These are phyloP conservation scores for Atherix ibis DNA, from an alignment of 2,888 invertebrate genomes.

Conservation along the genomic window DNA sequence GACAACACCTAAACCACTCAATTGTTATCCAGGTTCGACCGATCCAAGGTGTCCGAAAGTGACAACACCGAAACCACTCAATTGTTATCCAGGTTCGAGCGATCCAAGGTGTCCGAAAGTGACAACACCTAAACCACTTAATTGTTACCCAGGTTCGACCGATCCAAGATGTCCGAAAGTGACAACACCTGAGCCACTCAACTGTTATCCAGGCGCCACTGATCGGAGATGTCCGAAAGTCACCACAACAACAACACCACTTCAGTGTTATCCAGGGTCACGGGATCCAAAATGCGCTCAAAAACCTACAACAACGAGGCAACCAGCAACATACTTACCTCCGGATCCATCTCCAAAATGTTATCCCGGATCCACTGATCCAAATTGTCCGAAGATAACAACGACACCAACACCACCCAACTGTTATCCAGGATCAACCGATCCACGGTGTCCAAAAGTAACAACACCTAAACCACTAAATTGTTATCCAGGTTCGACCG, in stretches of 20 bases:
- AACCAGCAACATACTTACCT: conserved; percentile 14
- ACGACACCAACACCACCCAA: conserved; percentile 18
- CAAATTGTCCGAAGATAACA: conserved; percentile 11
- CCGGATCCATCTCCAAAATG: conserved; percentile 13
- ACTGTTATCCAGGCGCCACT: conserved; percentile 15
- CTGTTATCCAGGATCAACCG: conserved; percentile 29
- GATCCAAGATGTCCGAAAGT: conserved; percentile 18
- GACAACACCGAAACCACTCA: conserved; percentile 18
- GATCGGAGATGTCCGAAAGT: conserved; percentile 23
- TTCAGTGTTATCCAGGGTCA: conserved; percentile 21
- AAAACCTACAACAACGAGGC: conserved; percentile 15
- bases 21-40: conserved; percentile 18
- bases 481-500: no score
- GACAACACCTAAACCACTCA: conserved; percentile 13
- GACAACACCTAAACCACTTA: conserved; percentile 14
- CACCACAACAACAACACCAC: conserved; percentile 13
- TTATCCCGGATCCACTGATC: conserved; percentile 15
- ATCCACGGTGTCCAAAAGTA: conserved; percentile 25
- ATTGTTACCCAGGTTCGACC: conserved; percentile 27
- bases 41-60: conserved; percentile 23
- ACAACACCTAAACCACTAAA: no score
- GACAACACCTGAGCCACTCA: conserved; percentile 18
- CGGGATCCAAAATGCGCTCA: conserved; percentile 23
- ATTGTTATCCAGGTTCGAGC: conserved; percentile 23
- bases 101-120: conserved; percentile 21